These are phyloP conservation scores for Nowickia ferox DNA, from an alignment of 2,888 invertebrate genomes.

Conservation along the genomic window DNA sequence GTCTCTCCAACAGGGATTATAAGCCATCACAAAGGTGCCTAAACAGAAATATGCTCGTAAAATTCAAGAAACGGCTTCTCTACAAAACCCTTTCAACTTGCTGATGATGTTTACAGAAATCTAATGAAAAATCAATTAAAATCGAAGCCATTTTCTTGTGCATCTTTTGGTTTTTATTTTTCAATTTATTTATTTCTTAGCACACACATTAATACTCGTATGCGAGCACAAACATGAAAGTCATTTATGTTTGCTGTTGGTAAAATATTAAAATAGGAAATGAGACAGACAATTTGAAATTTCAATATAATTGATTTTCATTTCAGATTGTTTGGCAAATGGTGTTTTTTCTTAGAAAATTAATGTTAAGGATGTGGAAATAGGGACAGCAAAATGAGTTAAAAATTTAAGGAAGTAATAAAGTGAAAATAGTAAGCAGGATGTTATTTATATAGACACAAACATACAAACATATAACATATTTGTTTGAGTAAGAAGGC, in stretches of 20 bases:
- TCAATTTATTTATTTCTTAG: conserved; percentile 1
- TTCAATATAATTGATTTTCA: conserved; percentile 59
- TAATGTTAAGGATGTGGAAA: neutral
- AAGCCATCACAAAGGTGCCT: neutral
- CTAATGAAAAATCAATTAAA: conserved; percentile 70
- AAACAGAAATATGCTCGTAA: conserved; percentile 6
- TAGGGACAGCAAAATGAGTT: conserved; percentile 1
- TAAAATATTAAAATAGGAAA: conserved; percentile 61
- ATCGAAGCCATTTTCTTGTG: conserved; percentile 52
- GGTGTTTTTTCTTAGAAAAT: conserved; percentile 23
- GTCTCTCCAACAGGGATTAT: conserved; percentile 33
- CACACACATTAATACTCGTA: too few species aligned
- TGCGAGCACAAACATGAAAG: neutral
- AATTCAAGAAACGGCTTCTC: neutral
- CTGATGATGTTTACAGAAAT: conserved; percentile 64
- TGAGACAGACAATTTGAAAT: conserved; percentile 55
- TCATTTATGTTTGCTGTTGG: conserved; percentile 27
- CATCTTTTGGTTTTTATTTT: conserved; percentile 1
- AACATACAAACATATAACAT: too few species aligned
- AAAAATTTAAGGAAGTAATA: neutral
- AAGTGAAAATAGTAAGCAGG: neutral
- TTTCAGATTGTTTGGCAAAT: conserved; percentile 23
- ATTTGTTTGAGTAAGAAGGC: conserved; percentile 19
- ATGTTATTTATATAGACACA: neutral
- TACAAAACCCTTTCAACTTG: conserved; percentile 47